A percentile compares a stretch with the other conserved stretches of the same genome.
Evolutionary conservation across 2,888 invertebrate genomes (phyloP).

Genomic region (Listrodromus nycthemerus): DNA sequence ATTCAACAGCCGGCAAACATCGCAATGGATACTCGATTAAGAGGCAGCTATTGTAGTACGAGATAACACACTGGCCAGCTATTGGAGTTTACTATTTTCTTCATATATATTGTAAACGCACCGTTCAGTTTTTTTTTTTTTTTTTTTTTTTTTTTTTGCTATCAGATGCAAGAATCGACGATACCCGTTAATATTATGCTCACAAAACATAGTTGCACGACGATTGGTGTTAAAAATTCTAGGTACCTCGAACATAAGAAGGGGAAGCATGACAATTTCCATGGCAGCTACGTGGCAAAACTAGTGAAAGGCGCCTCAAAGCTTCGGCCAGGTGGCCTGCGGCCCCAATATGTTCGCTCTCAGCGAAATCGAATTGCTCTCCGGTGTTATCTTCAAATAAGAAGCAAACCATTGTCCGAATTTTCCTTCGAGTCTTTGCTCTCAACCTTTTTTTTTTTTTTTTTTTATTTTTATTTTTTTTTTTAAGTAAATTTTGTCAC

Average conservation of each 20-base stretch:
- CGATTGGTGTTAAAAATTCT: slow-evolving; percentile 80
- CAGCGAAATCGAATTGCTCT: slow-evolving; percentile 84
- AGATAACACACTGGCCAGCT: slow-evolving; percentile 45
- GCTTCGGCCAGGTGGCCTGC: slow-evolving; percentile 84
- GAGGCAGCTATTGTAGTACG: slow-evolving; percentile 40
- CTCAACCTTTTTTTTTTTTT: slow-evolving; percentile 24
- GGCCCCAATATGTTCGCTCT: slow-evolving; percentile 83
- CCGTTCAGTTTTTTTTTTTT: not conserved
- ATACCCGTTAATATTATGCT: slow-evolving; percentile 72
- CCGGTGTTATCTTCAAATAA: slow-evolving; percentile 84
- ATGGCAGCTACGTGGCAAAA: slow-evolving; percentile 90
- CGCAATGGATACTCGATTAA: slow-evolving; percentile 36
- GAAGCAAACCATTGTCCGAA: slow-evolving; percentile 80
- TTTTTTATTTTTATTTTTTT: slow-evolving; percentile 8
- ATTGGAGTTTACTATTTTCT: slow-evolving; percentile 9
- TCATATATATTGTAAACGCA: slow-evolving; percentile 4
- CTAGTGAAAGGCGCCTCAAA: slow-evolving; percentile 86
- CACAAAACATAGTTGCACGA: slow-evolving; percentile 83
- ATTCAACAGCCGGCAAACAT: slow-evolving; percentile 29
- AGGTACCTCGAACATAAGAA: slow-evolving; percentile 90
- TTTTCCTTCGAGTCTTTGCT: slow-evolving; percentile 46
- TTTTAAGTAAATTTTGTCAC: slow-evolving; percentile 45
- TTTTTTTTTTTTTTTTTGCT: slow-evolving; percentile 47
- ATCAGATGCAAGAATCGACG: slow-evolving; percentile 41
- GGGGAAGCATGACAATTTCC: slow-evolving; percentile 90